Evolutionary conservation across 2,113 vertebrate species (phyloP), one percentile per base, ranked within the genome.

Genomic region (Thinocorus orbignyianus): DNA sequence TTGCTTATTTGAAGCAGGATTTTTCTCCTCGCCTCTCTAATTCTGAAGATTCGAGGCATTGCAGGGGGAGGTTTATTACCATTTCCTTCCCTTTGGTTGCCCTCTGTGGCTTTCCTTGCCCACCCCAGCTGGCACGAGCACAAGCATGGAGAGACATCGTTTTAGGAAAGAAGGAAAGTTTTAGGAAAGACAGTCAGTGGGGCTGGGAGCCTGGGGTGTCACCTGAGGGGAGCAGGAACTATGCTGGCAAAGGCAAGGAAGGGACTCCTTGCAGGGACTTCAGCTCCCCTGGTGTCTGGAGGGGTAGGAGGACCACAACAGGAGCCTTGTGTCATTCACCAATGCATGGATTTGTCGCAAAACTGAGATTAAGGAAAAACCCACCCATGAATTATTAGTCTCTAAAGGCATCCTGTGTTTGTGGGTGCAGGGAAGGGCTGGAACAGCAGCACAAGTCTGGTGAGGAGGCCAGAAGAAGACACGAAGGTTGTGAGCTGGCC

Each of bases 1-100:
- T 92, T 96, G 87, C 95, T 96, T 95, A 95, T 95, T 82, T 92
- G 81, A 91, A 62, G 79, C 88, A 91, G 49, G 76, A 76, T 88
- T 90, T 94, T 93, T 86, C 81, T 92, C 61, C 79, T 94, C 10
- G 20, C 79, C 89, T 82, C 83, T 66, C 78, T 92, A 96, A 93
- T 81, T 83, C 84, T 86, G 78, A 83, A 51, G 81, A 93, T 92
- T 90, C 7, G 4, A 92, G 31, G 86, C 96, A 85, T 3, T 44
- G 60, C 41, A 41, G 41, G 41, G 41, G 77, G 77, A 46, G 37
- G 69, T n/a, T 93, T 83, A 65, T 73, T 84, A 41, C 61, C 44
- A 76, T 78, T 58, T 81, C 76, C 83, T 86, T 88, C 86, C 81
- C 39, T 88, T 88, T 6, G 17, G 60, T 85, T 8, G 6, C 81